Percentiles rank a stretch among this genome's conserved stretches.
Evolutionary conservation across 2,797 vertebrate species (phyloP).

Genomic region (Euthynnus affinis): DNA sequence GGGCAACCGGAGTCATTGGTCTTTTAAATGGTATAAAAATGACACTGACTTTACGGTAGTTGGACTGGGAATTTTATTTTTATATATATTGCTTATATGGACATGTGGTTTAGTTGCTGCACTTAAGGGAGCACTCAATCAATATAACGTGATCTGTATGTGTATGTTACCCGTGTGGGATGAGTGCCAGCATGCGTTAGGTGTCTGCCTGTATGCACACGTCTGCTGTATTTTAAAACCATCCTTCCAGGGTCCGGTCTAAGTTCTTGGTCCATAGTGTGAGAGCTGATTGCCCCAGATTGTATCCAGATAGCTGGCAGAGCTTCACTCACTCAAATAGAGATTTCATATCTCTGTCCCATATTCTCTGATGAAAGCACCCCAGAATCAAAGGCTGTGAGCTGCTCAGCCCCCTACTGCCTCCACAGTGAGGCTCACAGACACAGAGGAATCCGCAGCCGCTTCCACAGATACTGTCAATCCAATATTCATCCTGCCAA

Average conservation of each 20-base stretch:
- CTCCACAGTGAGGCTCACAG: constrained; percentile 45
- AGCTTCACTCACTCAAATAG: constrained; percentile 58
- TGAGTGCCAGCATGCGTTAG: constrained; percentile 9
- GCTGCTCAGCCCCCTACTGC: constrained; percentile 51
- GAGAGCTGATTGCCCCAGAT: constrained; percentile 63
- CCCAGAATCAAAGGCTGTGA: constrained; percentile 74
- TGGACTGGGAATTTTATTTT: neutral
- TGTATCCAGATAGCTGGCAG: constrained; percentile 63
- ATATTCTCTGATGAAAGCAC: constrained; percentile 78
- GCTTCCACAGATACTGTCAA: constrained; percentile 50
- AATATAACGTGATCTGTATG: constrained; percentile 27
- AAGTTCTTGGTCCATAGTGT: constrained; percentile 45
- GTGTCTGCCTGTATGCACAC: constrained; percentile 4
- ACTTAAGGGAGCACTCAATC: constrained; percentile 44
- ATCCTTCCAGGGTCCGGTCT: constrained; percentile 36
- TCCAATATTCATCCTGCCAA: constrained; percentile 65
- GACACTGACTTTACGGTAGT: constrained; percentile 16
- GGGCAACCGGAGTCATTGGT: constrained; percentile 13
- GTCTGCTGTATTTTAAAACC: constrained; percentile 13
- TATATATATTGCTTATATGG: neutral
- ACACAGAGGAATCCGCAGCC: constrained; percentile 48
- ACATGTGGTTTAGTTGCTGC: constrained; percentile 28
- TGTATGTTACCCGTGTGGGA: constrained; percentile 1
- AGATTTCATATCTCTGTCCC: constrained; percentile 70
- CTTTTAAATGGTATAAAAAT: constrained; percentile 40